Base-by-base conservation (phyloP, 2,888 invertebrate genomes). In the Agrilus biguttatus region DNA sequence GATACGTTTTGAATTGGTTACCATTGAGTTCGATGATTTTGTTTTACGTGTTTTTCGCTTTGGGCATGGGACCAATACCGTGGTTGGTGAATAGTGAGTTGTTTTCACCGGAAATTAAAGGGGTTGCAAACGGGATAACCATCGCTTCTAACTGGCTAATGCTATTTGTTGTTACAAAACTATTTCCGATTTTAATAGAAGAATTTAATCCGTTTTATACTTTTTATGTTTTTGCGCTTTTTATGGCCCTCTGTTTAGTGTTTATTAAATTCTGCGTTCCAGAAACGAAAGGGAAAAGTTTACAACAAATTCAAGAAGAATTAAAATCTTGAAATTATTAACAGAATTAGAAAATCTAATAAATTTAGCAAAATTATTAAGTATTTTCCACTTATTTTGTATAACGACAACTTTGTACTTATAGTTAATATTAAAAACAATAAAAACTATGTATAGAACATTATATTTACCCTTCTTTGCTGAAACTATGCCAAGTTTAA, bases 71-170 rank as follows among this genome's bases (percentile, higher is more conserved):
- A 7, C 51, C 51, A 2, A 43, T 51, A n/a, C 47, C 48, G 1
- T 51, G 51, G 51, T 40, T 51, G 40, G 35, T 51, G 7, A 41
- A 49, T 28, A 49, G 49, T 8, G 51, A 51, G 41, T 19, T 51
- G 3, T 42, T 49, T 21, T 40, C 44, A 2, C 47, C 49, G 5
- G 49, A 51, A 45, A 47, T 49, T 33, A 44, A 49, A 42, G 51
- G 51, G 28, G 34, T 49, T 28, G 45, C 49, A 5, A 48, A 45
- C 35, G 49, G 49, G 14, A 47, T 51, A 34, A 48, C 47, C 1
- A 47, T 51, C 34, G 41, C 45, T 21, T 34, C 44, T 2, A 51
- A 49, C 35, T 51, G 51, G 51, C 40, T 42, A 8, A 37, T 44
- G 12, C 40, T 48, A 17, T 49, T 48, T 42, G 13, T 47, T 32